phyloP scores from a whole-genome alignment of 2,888 invertebrate species.

The Sarcophaga variegata region DNA sequence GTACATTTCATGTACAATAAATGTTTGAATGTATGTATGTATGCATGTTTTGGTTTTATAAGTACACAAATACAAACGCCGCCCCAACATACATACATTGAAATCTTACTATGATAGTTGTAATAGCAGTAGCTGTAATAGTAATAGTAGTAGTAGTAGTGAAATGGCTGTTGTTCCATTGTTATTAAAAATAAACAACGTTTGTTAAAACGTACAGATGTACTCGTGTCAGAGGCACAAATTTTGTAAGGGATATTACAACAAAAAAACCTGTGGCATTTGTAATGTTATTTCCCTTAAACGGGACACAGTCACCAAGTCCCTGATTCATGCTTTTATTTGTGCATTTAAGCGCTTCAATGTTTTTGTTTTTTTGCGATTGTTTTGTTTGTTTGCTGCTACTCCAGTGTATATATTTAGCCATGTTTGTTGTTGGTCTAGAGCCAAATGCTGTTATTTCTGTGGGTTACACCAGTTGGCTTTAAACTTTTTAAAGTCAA shows the following conservation, averaged over 20 bases:
- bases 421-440: constrained; percentile 63
- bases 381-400: constrained; percentile 24
- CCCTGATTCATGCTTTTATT: constrained; percentile 24
- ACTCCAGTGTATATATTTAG: constrained; percentile 33
- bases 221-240: too few relatives aligned
- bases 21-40: not conserved
- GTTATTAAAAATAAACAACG: constrained; percentile 58
- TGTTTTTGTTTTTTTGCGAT: constrained; percentile 14
- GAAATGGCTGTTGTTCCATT: constrained; percentile 9
- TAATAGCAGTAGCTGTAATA: not conserved
- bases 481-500: constrained; percentile 65
- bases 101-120: not conserved
- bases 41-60: not conserved
- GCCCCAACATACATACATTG: not conserved
- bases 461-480: constrained; percentile 66
- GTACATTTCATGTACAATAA: not conserved
- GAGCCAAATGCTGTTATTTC: constrained; percentile 66
- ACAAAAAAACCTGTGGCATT: not conserved
- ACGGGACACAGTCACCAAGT: not conserved
- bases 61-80: not conserved
- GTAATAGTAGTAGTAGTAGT: not conserved
- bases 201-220: not conserved
- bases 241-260: too few relatives aligned
- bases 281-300: not conserved
- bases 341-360: constrained; percentile 27